Evolutionary conservation across 2,888 invertebrate genomes (phyloP), one percentile per base, ranked within the genome.

Genomic region (Camptogramma bilineatum): DNA sequence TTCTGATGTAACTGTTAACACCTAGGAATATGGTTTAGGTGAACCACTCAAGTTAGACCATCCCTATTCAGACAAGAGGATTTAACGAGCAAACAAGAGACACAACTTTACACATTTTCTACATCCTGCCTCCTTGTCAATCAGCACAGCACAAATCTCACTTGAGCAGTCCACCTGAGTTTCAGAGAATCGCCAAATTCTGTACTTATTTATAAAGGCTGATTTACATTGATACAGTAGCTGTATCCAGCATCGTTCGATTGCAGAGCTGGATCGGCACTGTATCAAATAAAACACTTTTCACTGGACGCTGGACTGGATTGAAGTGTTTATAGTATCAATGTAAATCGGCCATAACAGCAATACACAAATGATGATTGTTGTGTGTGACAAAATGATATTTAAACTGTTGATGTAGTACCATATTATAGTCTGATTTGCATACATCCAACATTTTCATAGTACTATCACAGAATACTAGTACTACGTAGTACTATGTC

Each of bases 11-110:
- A 46, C 18, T 59, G 52, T 31, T 52, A 48, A 34, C 17, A 28
- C 56, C 21, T 60, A 48, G 28, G 42, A 64, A 56, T 63, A 50
- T 34, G 34, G 34, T 39, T 60, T 24, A 52, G 39, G 24, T 59
- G 44, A 59, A 52, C 50, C 52, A 19, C 53, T 44, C 44, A 17
- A 17, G 17, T 44, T 7, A 44, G 44, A 39, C 13, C 34, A 39
- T 13, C 34, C 13, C 34, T 39, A 13, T 13, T 39, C 13, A 13
- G 34, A 39, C 34, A 1, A 39, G 10, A 13, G 4, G 34, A 39
- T 39, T 39, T 10, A 13, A 13, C 13, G 13, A 13, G 0, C 34
- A 39, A 13, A 39, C 34, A 13, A 39, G 34, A 39, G 10, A 39
- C 13, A 39, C 3, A 13, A 2, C 1, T 10, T 39, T 9, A 2